These are phyloP conservation scores for Tiliacea citrago DNA, from an alignment of 2,888 invertebrate genomes.

Conservation along the genomic window DNA sequence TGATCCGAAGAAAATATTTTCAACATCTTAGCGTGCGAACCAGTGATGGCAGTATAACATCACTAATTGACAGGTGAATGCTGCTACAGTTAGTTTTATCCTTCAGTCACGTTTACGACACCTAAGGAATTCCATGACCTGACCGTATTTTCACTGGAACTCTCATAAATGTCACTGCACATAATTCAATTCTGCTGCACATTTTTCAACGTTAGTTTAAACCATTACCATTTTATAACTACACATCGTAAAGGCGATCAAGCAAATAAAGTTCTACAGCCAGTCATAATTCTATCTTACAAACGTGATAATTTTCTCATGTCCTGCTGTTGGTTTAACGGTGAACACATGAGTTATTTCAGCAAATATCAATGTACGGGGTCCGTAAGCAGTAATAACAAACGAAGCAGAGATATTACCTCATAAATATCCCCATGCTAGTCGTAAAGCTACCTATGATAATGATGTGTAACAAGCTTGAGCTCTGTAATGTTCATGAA, in stretches of 20 bases:
- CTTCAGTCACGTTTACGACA: slow-evolving; percentile 41
- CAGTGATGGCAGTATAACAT: slow-evolving; percentile 42
- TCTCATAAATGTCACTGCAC: slow-evolving; percentile 27
- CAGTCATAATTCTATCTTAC: slow-evolving; percentile 48
- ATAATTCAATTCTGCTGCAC: slow-evolving; percentile 11
- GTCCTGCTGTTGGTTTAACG: slow-evolving; percentile 62
- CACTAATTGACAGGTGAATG: slow-evolving; percentile 54
- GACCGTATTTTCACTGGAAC: slow-evolving; percentile 31
- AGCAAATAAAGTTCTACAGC: slow-evolving; percentile 27
- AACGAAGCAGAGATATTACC: slow-evolving; percentile 68
- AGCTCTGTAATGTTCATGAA: slow-evolving; percentile 49
- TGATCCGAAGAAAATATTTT: slow-evolving; percentile 33
- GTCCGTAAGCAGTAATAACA: slow-evolving; percentile 60
- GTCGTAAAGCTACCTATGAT: slow-evolving; percentile 68
- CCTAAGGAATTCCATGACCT: slow-evolving; percentile 33
- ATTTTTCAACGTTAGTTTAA: slow-evolving; percentile 27
- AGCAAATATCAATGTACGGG: slow-evolving; percentile 59
- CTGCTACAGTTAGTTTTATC: slow-evolving; percentile 38
- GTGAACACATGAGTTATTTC: slow-evolving; percentile 61
- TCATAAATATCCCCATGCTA: slow-evolving; percentile 68
- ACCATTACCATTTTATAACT: slow-evolving; percentile 17
- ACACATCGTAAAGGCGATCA: slow-evolving; percentile 39
- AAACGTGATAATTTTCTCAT: slow-evolving; percentile 60
- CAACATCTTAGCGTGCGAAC: slow-evolving; percentile 21
- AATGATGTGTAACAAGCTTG: slow-evolving; percentile 66